Evolutionary conservation across 2,113 vertebrate genomes (phyloP).

Genomic region (Siniperca chuatsi): DNA sequence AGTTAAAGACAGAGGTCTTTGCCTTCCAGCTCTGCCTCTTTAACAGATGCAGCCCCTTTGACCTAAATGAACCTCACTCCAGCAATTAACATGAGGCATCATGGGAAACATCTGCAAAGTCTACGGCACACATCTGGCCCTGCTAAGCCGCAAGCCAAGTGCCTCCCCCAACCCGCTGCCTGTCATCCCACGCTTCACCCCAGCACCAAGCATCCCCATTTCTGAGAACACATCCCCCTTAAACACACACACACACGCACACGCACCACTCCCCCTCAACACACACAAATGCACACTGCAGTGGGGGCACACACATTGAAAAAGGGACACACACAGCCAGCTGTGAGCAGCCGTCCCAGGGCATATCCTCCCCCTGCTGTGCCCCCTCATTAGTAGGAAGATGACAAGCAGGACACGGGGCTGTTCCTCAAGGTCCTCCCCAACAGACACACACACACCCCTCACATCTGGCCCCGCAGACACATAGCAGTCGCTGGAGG

Average conservation of each 20-base stretch:
- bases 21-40: conserved; percentile 50
- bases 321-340: conserved; percentile 41
- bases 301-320: not conserved
- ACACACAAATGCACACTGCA: conserved; percentile 14
- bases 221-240: not conserved
- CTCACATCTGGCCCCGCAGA: conserved; percentile 57
- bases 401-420: conserved; percentile 65
- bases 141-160: conserved; percentile 54
- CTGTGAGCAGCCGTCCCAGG: conserved; percentile 59
- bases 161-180: conserved; percentile 36
- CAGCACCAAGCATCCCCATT: conserved; percentile 23
- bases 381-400: conserved; percentile 73
- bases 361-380: conserved; percentile 63
- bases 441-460: not conserved
- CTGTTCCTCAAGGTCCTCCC: conserved; percentile 60
- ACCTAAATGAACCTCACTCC: conserved; percentile 69
- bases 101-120: conserved; percentile 76
- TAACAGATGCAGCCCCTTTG: conserved; percentile 61
- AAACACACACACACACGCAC: conserved; percentile 10
- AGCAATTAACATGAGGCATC: conserved; percentile 72
- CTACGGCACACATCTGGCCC: conserved; percentile 75
- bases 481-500: conserved; percentile 39
- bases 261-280: conserved; percentile 23
- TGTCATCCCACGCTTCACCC: conserved; percentile 27
- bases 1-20: conserved; percentile 36